Evolutionary conservation across 2,888 invertebrate species (phyloP), one percentile per base, ranked within the genome.

Genomic region (Coleophora flavipennella): DNA sequence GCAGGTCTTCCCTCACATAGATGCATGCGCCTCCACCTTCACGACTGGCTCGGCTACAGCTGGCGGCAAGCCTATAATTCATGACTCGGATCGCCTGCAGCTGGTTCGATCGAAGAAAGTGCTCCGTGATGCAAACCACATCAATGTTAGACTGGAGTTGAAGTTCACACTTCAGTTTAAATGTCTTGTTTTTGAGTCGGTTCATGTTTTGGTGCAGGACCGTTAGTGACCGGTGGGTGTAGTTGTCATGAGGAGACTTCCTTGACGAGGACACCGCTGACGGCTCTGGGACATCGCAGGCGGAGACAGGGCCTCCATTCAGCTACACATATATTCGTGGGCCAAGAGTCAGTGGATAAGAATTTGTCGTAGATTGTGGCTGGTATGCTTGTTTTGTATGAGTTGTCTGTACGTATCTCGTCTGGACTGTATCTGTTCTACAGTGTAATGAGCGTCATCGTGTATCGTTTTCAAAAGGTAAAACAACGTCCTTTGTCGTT

Each of bases 11-110:
- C 3, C n/a, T 26, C 1, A 9, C 26, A 14, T 38, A 41, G 10
- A 41, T 41, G 27, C 41, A 41, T 3, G 14, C 31, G 3, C 41
- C 41, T 9, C 41, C 41, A 31, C 40, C 40, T 12, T 7, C 14
- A 1, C 20, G 28, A 1, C n/a, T 13, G 1, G 36, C 11, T 11
- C 41, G 33, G 31, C 35, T 31, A 31, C 13, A 37, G 8, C 31
- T 13, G 7, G 41, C 35, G 9, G 34, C 25, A 1, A 41, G 37
- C 1, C 1, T 31, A 13, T 31, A 37, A 31, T 41, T 35, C 2
- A 35, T 10, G 7, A 40, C 28, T 12, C 36, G 36, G 1, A 25
- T 32, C 12, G n/a, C 1, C 7, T 11, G 2, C 11, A 40, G 25
- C 33, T 40, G 32, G 3, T 13, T 14, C 6, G 13, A 6, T 14